A percentile compares a stretch with the other conserved stretches of the same genome.
These are phyloP conservation scores for Zosterops pallidus DNA, from an alignment of 2,113 vertebrate genomes.

Conservation along the genomic window DNA sequence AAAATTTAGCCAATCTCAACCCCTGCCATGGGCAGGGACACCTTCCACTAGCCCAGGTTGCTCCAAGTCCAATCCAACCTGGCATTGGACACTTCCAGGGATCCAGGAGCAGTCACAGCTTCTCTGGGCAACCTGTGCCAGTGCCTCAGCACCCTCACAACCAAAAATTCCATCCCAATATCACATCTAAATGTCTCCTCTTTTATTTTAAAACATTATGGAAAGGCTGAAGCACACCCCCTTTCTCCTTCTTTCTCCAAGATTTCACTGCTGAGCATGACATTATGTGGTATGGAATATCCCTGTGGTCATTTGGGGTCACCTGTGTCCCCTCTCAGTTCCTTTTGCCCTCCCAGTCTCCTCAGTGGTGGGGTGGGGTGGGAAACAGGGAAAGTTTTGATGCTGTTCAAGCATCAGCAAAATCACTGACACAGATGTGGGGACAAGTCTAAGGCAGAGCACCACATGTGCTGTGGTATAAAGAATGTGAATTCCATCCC, in stretches of 20 bases:
- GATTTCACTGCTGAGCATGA: background rate
- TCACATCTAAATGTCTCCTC: background rate
- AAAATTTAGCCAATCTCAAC: accelerated
- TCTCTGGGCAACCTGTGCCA: background rate
- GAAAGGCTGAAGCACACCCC: background rate
- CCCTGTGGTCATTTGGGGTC: background rate
- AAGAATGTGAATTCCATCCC: background rate
- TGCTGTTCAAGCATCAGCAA: background rate
- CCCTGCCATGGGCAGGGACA: background rate
- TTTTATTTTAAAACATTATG: background rate
- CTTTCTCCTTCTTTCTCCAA: background rate
- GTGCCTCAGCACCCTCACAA: background rate
- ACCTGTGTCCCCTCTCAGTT: background rate
- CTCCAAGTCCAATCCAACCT: accelerated
- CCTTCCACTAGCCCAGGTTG: accelerated
- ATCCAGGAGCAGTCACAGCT: background rate
- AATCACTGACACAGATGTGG: background rate
- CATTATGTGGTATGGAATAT: background rate
- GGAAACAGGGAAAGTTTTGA: background rate
- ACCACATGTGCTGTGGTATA: accelerated
- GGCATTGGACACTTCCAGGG: background rate
- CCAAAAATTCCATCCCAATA: accelerated
- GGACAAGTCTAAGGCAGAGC: background rate
- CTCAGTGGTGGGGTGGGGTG: background rate
- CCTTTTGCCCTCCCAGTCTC: background rate